Conservation (phyloP, 35 echinoderm and acorn worm genomes). For the Chiridota heheva region DNA sequence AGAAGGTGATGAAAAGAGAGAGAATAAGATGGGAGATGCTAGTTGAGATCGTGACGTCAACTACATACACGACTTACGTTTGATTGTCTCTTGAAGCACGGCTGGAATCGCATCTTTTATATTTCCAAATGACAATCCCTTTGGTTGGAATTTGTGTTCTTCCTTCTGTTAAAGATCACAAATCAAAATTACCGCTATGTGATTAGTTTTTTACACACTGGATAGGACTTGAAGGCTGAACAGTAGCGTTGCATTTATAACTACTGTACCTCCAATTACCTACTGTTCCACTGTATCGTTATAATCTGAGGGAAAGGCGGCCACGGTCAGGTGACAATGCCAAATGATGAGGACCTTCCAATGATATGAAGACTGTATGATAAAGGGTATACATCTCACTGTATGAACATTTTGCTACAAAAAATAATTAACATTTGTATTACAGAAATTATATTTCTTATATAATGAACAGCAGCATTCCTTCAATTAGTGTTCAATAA, state of each 20-base stretch:
- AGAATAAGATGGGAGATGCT: background rate
- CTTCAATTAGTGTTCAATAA: no score
- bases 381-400: no score
- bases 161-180: constrained; percentile 33
- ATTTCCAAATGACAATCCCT: constrained; percentile 64
- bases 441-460: no score
- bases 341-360: background rate
- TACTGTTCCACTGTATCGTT: no score
- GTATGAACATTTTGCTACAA: no score
- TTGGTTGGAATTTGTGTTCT: constrained; percentile 56
- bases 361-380: background rate
- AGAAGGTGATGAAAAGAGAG: no score
- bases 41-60: background rate
- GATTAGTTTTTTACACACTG: background rate
- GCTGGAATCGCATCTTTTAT: constrained; percentile 67
- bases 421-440: no score
- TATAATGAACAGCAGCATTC: no score
- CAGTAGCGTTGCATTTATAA: background rate
- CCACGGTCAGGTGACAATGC: background rate
- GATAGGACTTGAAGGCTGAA: background rate
- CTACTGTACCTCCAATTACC: background rate
- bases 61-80: constrained; percentile 44
- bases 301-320: no score
- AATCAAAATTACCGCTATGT: background rate
- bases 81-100: constrained; percentile 73